A percentile compares a stretch with the other conserved stretches of the same genome.
phyloP scores from a whole-genome alignment of 2,113 vertebrate genomes.

The Meles meles region DNA sequence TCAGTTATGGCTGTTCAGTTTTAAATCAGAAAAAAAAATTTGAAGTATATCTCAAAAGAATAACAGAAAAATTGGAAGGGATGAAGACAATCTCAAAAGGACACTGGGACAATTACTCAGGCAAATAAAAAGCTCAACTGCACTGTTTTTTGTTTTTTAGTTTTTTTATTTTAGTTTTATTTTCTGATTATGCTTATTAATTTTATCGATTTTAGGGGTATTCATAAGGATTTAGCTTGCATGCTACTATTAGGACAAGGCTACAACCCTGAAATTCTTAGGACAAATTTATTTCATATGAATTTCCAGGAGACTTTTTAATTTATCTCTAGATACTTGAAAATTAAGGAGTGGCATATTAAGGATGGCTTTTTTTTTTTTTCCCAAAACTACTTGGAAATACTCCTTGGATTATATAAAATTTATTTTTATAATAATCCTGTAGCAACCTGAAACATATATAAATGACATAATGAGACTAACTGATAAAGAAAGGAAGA shows the following conservation, averaged over 20 bases:
- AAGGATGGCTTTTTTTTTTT: not conserved
- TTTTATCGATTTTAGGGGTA: not conserved
- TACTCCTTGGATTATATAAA: not conserved
- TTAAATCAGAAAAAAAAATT: not conserved
- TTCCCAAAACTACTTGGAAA: not conserved
- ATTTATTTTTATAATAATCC: not conserved
- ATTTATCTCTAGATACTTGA: not conserved
- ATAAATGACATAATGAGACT: not conserved
- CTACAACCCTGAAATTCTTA: not conserved
- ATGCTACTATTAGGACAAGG: not conserved
- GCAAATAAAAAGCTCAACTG: not conserved
- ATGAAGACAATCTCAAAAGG: not conserved
- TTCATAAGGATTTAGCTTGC: not conserved
- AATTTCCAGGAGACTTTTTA: not conserved
- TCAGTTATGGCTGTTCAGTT: not conserved
- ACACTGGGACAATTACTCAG: not conserved
- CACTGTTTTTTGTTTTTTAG: not conserved
- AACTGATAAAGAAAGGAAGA: not conserved
- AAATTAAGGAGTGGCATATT: not conserved
- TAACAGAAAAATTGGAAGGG: not conserved
- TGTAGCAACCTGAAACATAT: not conserved
- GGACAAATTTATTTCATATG: not conserved
- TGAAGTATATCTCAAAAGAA: not conserved
- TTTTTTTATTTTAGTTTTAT: not conserved
- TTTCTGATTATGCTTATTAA: not conserved